Base-by-base conservation (phyloP, 92 coral and sea anemone genomes). In the Plumapathes pennacea region DNA sequence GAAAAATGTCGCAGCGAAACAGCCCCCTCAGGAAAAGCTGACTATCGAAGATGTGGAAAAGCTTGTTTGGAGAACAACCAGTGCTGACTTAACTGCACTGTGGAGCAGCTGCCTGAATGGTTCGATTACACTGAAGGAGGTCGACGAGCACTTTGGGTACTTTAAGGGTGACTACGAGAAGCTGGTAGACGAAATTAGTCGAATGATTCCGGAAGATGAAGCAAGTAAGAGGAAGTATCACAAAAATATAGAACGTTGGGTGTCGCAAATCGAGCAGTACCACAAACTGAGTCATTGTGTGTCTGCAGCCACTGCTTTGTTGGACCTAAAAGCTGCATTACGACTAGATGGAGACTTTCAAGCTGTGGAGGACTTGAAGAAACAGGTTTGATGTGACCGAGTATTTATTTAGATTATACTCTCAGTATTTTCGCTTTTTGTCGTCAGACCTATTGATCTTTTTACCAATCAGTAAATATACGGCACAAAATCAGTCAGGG, bases 301-400 rank as follows among this genome's bases (percentile, higher is more conserved):
- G 10, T 48, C 39, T 32, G 89, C 94, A 14, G 97, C 94, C 13
- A 47, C 32, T 21, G 62, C 30, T n/a, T 66, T 90, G 32, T 30
- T 82, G 18, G 50, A 70, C 7, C 82, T 90, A 28, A 61, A 56
- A 44, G 47, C 54, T 0, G 32, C 30, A 46, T 19, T 78, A 59
- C 67, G 62, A 3, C 79, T 85, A 19, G 11, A 39, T 5, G 90
- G 90, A 5, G 75, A 82, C 36, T 90, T 90, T 50, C 31, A 38
- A 8, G 50, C 45, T 18, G 94, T 85, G 23, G 88, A 90, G 23
- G 81, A 53, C 11, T 48, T 75, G 32, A 62, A 30, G 13, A 72
- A 61, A 36, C 92, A 78, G 91, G 97, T 85, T 67, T 40, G 52
- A 24, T 4, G 15, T 6, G 22, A 4, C 17, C 25, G 11, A 25